Base-by-base conservation (phyloP, 1,140 invertebrate species). In the Caerostris extrusa region DNA sequence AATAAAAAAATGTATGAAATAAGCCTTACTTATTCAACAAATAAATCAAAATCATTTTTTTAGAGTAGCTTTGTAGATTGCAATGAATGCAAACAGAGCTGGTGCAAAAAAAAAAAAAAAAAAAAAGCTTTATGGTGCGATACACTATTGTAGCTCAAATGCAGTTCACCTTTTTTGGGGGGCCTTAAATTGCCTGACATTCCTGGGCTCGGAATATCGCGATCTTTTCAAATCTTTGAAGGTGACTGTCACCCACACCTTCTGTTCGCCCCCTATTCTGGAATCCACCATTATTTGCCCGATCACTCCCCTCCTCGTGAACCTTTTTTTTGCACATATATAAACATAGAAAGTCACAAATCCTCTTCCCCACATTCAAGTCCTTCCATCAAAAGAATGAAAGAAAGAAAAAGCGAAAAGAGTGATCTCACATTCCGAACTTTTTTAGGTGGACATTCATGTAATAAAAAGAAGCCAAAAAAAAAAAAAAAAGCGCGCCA, bases 221-320 rank as follows among this genome's bases (percentile, higher is more conserved):
- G 61, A 17, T 67, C 17, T 67, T 67, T 67, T 5, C 61, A 8
- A 5, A n/a, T 14, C 5, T 34, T 67, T 34, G 69, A 77, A 77
- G 69, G 69, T 77, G 69, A 77, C 69, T 8, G 19, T 77, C 69
- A 77, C 69, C 69, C 69, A 77, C 69, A 77, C 34, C 69, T 77
- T 61, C 12, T 53, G 3, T 19, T 50, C 69, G 69, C 69, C 69
- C 69, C 69, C 69, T 77, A 77, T 77, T 67, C 61, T 34, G 61
- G n/a, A 67, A 67, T 6, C 1, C 61, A 5, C n/a, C 61, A 17
- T 67, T 67, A 67, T 67, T 53, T 34, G 34, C 69, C 19, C 8
- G 69, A 77, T 77, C 69, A 77, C 19, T 77, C 69, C 69, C 69
- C 50, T 34, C 69, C 2, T 14, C 60, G 17, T 7, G 8, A 14